These are phyloP conservation scores for Rattus norvegicus DNA, from an alignment of 2,113 vertebrate species.

Conservation along the genomic window GRCr8 NC_086024.1:81582001-81582500, in stretches of 20 bases:
- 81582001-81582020: neutral
- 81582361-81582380: neutral
- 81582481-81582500: neutral
- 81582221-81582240: neutral
- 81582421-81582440: neutral
- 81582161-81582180: neutral
- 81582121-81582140: neutral
- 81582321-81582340: neutral
- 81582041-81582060: neutral
- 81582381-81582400: neutral
- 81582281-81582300: neutral
- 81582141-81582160: neutral
- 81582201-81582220: neutral
- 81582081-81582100: neutral
- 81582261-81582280: constrained; percentile 40
- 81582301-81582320: constrained; percentile 43
- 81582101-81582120: neutral
- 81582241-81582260: neutral
- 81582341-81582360: neutral
- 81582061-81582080: neutral
- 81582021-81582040: neutral
- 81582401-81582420: neutral
- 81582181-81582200: neutral
- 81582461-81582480: neutral
- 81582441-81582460: neutral